Base-by-base conservation (phyloP, 2,888 invertebrate genomes). In the Netelia virgata region DNA sequence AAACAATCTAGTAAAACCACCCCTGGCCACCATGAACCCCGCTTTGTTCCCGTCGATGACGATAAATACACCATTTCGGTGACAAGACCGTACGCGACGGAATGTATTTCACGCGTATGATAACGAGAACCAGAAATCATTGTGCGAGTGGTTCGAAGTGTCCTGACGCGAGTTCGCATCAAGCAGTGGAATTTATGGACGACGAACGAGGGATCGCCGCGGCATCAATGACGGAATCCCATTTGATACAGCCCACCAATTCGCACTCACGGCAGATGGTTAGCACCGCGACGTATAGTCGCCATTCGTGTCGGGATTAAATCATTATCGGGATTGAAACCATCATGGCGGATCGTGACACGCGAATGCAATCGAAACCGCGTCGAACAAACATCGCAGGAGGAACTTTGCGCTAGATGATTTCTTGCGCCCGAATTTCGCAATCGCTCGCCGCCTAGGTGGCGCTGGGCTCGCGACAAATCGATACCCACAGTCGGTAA, bases 61-160 rank as follows among this genome's bases (percentile, higher is more conserved):
- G 47, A 47, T 47, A 14, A 47, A 47, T 47, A 14, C 11, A 47
- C 14, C 11, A 47, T 14, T 47, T 14, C 47, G 47, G 6, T 47
- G 3, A 43, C 41, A n/a, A 23, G 66, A 66, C 20, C 16, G 16
- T 28, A 16, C 6, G 11, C 76, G 59, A 6, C 16, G 23, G 23
- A 57, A 11, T n/a, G 16, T 8, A 11, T 28, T 10, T 36, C 36
- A 16, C 18, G 36, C 20, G 14, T 9, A 23, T 43, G 41, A 53
- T 63, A n/a, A 18, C 59, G 47, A 68, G 43, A 11, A 68, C 47
- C 47, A 23, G 47, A 23, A 43, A 68, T 28, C 43, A 14, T 20
- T 16, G n/a, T 47, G 18, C 18, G 16, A 10, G 9, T n/a, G n/a
- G 20, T 18, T 57, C 16, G 18, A 57, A 18, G 16, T 16, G 5